phyloP scores from a whole-genome alignment of 1,140 invertebrate species.

The Pseudomyrmex gracilis region DNA sequence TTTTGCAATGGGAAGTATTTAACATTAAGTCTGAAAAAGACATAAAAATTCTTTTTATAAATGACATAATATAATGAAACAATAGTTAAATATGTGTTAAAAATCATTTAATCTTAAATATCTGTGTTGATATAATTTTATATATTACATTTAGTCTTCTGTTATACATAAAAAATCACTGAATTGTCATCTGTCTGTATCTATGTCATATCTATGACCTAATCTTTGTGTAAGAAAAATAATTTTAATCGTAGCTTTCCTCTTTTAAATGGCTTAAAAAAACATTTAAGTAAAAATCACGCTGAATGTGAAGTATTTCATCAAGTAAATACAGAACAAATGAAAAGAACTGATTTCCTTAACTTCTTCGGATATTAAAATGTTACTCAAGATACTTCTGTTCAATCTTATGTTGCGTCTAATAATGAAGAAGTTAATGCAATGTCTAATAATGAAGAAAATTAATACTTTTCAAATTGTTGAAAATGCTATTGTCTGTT shows the following conservation, averaged over 20 bases:
- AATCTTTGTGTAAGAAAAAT: neutral
- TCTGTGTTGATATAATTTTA: too few relatives aligned
- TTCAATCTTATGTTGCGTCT: neutral
- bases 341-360: neutral
- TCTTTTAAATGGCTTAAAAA: conserved; percentile 13
- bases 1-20: conserved; percentile 18
- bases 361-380: neutral
- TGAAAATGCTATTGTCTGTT: conserved; percentile 11
- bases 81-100: neutral
- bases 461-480: neutral
- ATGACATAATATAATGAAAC: conserved; percentile 7
- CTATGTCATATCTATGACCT: too few relatives aligned
- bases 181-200: too few relatives aligned
- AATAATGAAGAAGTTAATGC: too few relatives aligned
- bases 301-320: neutral
- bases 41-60: conserved; percentile 7
- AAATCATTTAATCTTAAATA: too few relatives aligned
- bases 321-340: neutral
- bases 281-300: conserved; percentile 12
- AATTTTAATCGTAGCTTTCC: neutral
- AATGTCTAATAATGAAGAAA: too few relatives aligned
- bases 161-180: too few relatives aligned
- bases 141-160: too few relatives aligned
- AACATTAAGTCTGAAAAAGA: neutral
- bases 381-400: neutral